These are phyloP conservation scores for Nasonia oneida DNA, from an alignment of 2,888 invertebrate genomes.

Conservation along the genomic window DNA sequence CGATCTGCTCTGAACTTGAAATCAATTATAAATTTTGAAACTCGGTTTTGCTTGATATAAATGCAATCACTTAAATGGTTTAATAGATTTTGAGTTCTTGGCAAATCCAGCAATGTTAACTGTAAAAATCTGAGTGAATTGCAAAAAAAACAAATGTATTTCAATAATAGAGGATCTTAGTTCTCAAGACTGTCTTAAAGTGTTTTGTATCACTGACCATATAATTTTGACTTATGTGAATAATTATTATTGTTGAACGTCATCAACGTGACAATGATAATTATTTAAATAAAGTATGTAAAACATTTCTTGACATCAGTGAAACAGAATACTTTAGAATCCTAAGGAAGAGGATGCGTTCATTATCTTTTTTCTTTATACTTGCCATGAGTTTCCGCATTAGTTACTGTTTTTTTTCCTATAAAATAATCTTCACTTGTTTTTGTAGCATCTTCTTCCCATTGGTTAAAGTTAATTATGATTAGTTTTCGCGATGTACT, in stretches of 20 bases:
- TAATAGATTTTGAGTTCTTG: conserved; percentile 6
- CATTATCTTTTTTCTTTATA: conserved; percentile 34
- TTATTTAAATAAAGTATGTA: conserved; percentile 19
- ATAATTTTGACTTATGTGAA: conserved; percentile 21
- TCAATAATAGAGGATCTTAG: conserved; percentile 33
- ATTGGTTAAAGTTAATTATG: conserved; percentile 32
- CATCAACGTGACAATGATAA: neutral
- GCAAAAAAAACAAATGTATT: conserved; percentile 7
- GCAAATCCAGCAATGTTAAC: neutral
- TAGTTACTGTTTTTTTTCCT: conserved; percentile 6
- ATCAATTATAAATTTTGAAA: neutral
- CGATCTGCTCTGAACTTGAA: conserved; percentile 25
- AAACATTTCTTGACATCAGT: conserved; percentile 40
- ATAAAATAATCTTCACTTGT: conserved; percentile 17
- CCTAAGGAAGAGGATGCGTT: conserved; percentile 7
- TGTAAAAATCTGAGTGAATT: conserved; percentile 25
- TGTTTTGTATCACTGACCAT: conserved; percentile 40
- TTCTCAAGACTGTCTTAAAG: conserved; percentile 32
- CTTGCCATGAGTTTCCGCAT: conserved; percentile 12
- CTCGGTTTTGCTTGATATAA: neutral
- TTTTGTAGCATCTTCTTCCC: conserved; percentile 35
- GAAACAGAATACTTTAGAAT: conserved; percentile 35
- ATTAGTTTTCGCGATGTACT: conserved; percentile 46
- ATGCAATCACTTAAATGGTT: conserved; percentile 4
- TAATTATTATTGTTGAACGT: conserved; percentile 8